Evolutionary conservation across 2,113 vertebrate genomes (phyloP), one percentile per base, ranked within the genome.

Genomic region (Macquaria ambigua): DNA sequence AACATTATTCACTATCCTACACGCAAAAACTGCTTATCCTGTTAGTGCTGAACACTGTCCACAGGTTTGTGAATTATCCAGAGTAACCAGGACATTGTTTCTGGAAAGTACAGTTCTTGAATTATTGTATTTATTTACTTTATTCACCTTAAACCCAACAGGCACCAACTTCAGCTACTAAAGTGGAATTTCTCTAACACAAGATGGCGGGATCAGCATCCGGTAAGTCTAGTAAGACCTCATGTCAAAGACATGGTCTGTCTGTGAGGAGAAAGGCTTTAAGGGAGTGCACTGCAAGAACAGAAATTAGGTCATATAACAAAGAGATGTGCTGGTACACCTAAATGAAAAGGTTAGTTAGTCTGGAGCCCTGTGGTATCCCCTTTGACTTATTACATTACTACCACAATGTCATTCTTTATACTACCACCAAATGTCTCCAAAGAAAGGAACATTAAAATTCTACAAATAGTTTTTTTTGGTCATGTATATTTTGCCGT

Each of bases 111-210:
- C 31, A 37, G 43, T 39, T 12, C 11, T 46, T 55, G 20, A 56
- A 25, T 18, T 16, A 8, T 12, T 2, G 21, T 5, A 11, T 25
- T 41, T 25, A 58, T 25, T 21, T 48, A 9, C 6, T 15, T 46
- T 20, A 61, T 50, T 48, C 14, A 31, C 10, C 7, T 59, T 31
- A 5, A 34, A 46, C 6, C 4, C 23, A 72, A 66, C 61, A 87
- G 77, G 25, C 8, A 43, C 21, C 12, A 23, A 5, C 39, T 59
- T 20, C 14, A 31, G 18, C 21, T n/a, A 12, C 48, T 7, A 1
- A 4, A 53, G 21, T 23, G 55, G 43, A 74, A 52, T 66, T 74
- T n/a, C 12, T 0, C 2, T 2, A 0, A 21, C 5, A 48, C 6
- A 76, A 28, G 7, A 89, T 84, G 84, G 81, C 63, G 2, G 23